Evolutionary conservation across 2,888 invertebrate species (phyloP).

Genomic region (Anarsia innoxiella): DNA sequence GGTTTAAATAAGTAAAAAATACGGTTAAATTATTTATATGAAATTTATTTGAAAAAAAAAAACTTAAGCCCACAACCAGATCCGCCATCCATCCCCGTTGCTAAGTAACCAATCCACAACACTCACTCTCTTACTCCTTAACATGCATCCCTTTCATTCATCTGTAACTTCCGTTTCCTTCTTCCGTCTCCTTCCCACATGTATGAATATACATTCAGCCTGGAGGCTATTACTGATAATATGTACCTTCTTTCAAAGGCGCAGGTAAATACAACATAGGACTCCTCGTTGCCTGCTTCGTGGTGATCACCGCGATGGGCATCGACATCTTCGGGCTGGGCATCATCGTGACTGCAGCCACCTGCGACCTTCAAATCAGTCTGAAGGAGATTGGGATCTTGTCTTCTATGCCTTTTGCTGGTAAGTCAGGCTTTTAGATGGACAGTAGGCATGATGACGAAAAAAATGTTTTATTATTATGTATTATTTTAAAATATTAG

Average conservation of each 20-base stretch:
- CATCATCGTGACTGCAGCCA: slow-evolving; percentile 71
- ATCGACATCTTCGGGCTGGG: slow-evolving; percentile 66
- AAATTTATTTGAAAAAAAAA: no score
- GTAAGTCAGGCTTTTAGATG: no score
- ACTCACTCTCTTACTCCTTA: not conserved
- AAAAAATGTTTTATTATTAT: no score
- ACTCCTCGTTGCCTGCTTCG: slow-evolving; percentile 62
- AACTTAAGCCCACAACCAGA: no score
- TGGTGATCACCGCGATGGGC: slow-evolving; percentile 68
- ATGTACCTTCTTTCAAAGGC: slow-evolving; percentile 26
- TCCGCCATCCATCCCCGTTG: not conserved
- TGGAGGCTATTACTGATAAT: not conserved
- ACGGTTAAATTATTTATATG: no score
- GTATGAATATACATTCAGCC: not conserved
- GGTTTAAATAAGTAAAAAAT: no score
- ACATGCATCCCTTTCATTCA: no score
- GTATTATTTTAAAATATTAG: no score
- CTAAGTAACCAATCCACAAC: not conserved
- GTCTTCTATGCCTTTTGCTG: slow-evolving; percentile 78
- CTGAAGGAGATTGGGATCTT: slow-evolving; percentile 75
- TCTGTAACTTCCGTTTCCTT: no score
- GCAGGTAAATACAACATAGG: slow-evolving; percentile 67
- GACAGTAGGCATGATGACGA: no score
- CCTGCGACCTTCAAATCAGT: slow-evolving; percentile 66
- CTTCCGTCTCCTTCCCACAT: no score